Percentiles rank a stretch among this genome's conserved stretches.
Evolutionary conservation across 2,888 invertebrate genomes (phyloP).

Genomic region (Teleogryllus oceanicus): DNA sequence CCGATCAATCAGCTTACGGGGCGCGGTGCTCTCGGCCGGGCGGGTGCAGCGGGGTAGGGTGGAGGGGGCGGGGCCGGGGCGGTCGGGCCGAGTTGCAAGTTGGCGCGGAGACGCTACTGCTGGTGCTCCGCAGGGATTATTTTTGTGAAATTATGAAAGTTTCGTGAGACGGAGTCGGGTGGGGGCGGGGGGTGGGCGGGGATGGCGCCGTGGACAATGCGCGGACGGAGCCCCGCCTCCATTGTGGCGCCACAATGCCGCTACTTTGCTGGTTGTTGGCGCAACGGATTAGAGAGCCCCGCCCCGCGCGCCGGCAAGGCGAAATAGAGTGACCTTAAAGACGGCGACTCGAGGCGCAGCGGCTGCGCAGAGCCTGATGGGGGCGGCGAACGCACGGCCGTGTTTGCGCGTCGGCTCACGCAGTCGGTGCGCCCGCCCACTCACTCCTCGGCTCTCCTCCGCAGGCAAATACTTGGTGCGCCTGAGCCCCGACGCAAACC

Average conservation of each 20-base stretch:
- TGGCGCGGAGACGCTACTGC: neutral
- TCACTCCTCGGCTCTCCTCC: too few species aligned
- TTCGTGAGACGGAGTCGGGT: neutral
- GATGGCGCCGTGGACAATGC: neutral
- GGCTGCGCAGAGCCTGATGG: too few species aligned
- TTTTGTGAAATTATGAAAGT: neutral
- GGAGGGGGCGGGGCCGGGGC: neutral
- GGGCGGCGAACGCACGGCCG: too few species aligned
- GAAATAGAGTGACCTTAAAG: too few species aligned
- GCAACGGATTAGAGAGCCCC: neutral
- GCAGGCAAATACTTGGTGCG: too few species aligned
- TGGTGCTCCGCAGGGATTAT: neutral
- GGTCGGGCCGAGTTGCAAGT: neutral
- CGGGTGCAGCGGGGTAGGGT: neutral
- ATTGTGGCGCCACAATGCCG: neutral
- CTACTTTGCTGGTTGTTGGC: neutral
- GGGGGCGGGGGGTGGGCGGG: neutral
- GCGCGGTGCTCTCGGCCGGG: neutral
- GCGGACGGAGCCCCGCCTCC: neutral
- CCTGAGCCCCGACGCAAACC: too few species aligned
- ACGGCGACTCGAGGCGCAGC: too few species aligned
- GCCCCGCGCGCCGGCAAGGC: neutral
- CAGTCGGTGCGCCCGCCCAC: too few species aligned
- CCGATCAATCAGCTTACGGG: constrained; percentile 11
- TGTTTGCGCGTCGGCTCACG: too few species aligned